Evolutionary conservation across 2,113 vertebrate genomes (phyloP).

Genomic region (Euleptes europaea): DNA sequence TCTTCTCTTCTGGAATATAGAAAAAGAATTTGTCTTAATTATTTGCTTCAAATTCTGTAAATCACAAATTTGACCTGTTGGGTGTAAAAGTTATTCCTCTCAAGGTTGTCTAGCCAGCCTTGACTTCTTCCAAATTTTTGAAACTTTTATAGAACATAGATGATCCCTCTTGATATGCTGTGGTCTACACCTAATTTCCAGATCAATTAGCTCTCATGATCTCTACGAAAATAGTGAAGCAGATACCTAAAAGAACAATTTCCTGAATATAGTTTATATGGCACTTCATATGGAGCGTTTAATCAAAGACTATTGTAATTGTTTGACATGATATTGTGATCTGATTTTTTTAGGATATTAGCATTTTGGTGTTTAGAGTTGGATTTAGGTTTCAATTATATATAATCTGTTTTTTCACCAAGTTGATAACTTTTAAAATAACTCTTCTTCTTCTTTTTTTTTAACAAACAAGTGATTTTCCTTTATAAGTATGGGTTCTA

Average conservation of each 20-base stretch:
- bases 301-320: neutral
- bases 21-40: neutral
- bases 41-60: neutral
- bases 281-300: neutral
- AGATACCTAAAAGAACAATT: neutral
- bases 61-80: neutral
- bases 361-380: neutral
- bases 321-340: neutral
- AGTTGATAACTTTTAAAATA: neutral
- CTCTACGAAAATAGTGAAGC: neutral
- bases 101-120: neutral
- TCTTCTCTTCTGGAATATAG: neutral
- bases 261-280: neutral
- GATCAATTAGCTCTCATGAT: neutral
- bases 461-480: neutral
- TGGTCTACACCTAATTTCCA: neutral
- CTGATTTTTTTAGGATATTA: neutral
- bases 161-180: neutral
- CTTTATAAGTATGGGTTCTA: slow-evolving; percentile 1
- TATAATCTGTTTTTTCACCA: neutral
- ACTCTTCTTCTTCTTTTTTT: neutral
- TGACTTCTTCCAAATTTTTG: neutral
- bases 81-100: neutral
- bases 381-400: neutral
- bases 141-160: neutral